Evolutionary conservation across 2,113 vertebrate genomes (phyloP).

Genomic region (Chloroceryle aenea): DNA sequence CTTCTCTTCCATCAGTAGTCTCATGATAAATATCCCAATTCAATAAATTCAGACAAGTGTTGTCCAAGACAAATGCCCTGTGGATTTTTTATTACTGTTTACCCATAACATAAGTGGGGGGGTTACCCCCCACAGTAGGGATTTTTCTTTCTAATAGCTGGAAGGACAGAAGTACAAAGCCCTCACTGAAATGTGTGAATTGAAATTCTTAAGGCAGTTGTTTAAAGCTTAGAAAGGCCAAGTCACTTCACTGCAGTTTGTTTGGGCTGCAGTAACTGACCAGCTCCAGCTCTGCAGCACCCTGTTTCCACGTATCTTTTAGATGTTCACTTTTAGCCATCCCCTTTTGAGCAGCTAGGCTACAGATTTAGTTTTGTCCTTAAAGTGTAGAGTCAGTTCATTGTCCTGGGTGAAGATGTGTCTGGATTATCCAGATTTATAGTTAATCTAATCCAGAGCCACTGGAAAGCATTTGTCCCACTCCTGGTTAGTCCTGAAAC

Average conservation of each 20-base stretch:
- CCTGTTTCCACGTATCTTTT: background rate
- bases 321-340: background rate
- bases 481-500: background rate
- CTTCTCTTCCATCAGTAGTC: background rate
- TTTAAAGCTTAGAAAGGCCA: background rate
- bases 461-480: background rate
- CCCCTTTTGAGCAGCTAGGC: background rate
- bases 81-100: background rate
- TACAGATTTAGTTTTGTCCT: background rate
- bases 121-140: background rate
- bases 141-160: background rate
- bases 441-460: background rate
- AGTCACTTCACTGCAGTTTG: background rate
- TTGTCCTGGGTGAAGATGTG: background rate
- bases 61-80: background rate
- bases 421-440: background rate
- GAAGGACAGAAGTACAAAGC: background rate
- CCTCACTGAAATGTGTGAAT: background rate
- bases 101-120: background rate
- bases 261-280: background rate
- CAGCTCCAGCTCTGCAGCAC: background rate
- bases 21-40: background rate
- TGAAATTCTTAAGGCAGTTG: background rate
- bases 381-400: background rate
- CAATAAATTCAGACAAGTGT: background rate